Base-by-base conservation (phyloP, 2,888 invertebrate genomes). In the Chromoteleia sp. region DNA sequence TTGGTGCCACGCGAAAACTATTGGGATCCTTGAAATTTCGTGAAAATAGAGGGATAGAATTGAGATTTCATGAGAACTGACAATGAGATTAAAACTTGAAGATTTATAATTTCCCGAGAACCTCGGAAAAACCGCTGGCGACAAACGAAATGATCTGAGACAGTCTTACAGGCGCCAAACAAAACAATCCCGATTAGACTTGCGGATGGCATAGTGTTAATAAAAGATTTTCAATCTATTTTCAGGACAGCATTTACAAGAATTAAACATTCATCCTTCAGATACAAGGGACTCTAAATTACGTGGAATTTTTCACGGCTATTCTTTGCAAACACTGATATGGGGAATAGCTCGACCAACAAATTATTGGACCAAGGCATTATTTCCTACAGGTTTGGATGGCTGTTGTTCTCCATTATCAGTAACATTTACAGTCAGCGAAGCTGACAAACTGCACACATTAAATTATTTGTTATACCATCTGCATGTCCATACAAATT, bases 401-500 rank as follows among this genome's bases (percentile, higher is more conserved):
- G 91, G 92, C 52, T 94, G 94, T 87, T 94, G 94, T 83, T 94
- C 94, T 59, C 87, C 92, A 10, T 84, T 89, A 79, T 92, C 93
- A 0, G 91, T 94, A 6, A 93, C 93, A 21, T 94, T 93, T 84
- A 92, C 92, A 91, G 92, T 92, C 15, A 91, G 91, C 39, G 93
- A 93, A 82, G 88, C 92, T 3, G 93, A 93, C 81, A 93, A 92
- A 89, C 92, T 94, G 89, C 92, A 93, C 75, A 93, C 92, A 7
- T 92, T 93, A 73, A 89, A 93, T 86, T 94, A 94, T 88, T 88
- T 94, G 59, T 86, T 94, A n/a, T 93, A 94, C 84, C 91, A 92
- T 61, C 83, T 94, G 43, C 91, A 93, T 85, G 88, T 93, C 33
- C 93, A 93, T 85, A 82, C 85, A 14, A 48, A 21, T 1, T 67